Percentiles rank a stretch among this genome's conserved stretches.
Evolutionary conservation across 2,797 vertebrate species (phyloP).

Genomic region (Anas acuta): DNA sequence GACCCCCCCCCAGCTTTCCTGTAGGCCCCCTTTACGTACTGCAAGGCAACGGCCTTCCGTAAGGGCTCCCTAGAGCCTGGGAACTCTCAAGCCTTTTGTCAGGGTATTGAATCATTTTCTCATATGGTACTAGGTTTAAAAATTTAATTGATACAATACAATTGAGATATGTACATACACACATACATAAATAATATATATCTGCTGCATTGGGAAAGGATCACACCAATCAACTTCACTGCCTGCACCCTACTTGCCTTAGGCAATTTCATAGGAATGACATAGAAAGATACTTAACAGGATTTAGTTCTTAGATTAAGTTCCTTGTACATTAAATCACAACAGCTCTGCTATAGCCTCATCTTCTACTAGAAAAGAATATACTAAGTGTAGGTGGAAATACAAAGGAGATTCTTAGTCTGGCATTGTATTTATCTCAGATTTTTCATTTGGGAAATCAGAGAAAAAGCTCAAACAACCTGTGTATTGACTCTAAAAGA

Average conservation of each 20-base stretch:
- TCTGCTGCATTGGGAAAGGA: neutral
- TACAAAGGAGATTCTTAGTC: neutral
- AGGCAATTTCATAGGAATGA: neutral
- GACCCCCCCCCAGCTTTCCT: neutral
- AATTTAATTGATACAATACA: neutral
- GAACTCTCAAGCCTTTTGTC: constrained; percentile 50
- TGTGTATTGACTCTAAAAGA: neutral
- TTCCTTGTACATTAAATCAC: neutral
- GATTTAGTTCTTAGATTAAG: neutral
- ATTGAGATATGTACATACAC: neutral
- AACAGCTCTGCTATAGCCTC: neutral
- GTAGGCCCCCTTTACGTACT: neutral
- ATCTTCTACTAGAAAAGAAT: neutral
- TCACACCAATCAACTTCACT: neutral
- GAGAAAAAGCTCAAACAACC: neutral
- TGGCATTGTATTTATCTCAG: neutral
- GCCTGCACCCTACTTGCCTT: neutral
- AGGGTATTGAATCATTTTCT: constrained; percentile 64
- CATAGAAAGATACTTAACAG: neutral
- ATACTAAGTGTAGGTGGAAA: neutral
- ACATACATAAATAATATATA: neutral
- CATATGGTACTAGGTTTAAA: constrained; percentile 57
- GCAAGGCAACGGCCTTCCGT: neutral
- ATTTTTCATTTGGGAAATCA: neutral
- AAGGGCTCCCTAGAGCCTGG: neutral